Percentiles rank a stretch among this genome's conserved stretches.
These are phyloP conservation scores for Saxicola maurus DNA, from an alignment of 2,797 vertebrate species.

Conservation along the genomic window DNA sequence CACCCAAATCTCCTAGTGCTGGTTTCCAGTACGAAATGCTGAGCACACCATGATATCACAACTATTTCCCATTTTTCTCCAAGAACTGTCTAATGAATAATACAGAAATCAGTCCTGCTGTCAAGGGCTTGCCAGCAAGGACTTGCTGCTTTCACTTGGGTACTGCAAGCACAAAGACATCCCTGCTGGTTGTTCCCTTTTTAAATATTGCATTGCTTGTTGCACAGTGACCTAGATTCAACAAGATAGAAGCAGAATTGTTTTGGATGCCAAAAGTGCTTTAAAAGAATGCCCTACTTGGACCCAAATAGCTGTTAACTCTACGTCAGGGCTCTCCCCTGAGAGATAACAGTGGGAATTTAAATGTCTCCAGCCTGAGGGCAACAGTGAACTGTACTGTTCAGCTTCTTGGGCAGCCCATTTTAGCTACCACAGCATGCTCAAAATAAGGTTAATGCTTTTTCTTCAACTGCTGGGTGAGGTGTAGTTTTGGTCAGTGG, in stretches of 20 bases:
- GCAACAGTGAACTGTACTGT: background rate
- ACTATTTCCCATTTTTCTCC: background rate
- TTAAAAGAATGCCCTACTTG: constrained; percentile 24
- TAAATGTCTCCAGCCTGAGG: constrained; percentile 12
- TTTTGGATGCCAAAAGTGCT: background rate
- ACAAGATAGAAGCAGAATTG: constrained; percentile 7
- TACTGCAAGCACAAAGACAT: background rate
- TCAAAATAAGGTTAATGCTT: background rate
- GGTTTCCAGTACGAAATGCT: background rate
- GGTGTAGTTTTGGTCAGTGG: background rate
- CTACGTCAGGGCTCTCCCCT: background rate
- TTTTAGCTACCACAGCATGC: background rate
- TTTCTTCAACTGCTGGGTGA: background rate
- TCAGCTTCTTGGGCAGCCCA: background rate
- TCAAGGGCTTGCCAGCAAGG: background rate
- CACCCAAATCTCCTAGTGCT: background rate
- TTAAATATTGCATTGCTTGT: constrained; percentile 50
- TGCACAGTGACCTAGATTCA: constrained; percentile 49
- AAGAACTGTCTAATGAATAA: background rate
- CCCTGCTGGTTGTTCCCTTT: background rate
- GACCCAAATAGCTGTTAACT: background rate
- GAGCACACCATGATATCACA: background rate
- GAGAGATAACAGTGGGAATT: background rate
- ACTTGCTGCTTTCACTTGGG: background rate
- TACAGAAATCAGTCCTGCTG: background rate